Percentiles rank a stretch among this genome's conserved stretches.
These are phyloP conservation scores for Myripristis jacobus DNA, from an alignment of 2,797 vertebrate species.

Conservation along the genomic window DNA sequence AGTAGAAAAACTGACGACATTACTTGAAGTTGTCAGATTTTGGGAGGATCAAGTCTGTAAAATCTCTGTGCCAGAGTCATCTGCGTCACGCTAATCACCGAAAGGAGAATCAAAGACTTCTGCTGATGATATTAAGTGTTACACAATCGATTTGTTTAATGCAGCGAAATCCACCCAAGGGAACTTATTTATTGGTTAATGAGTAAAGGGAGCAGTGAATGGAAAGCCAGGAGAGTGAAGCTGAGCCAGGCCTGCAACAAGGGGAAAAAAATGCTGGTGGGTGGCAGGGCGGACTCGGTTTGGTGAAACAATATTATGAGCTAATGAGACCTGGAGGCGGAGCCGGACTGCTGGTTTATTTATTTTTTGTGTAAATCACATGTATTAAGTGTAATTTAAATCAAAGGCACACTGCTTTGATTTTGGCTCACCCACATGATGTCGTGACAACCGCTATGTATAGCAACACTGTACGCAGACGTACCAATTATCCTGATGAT, in stretches of 20 bases:
- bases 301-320: constrained; percentile 19
- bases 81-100: constrained; percentile 52
- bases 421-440: neutral
- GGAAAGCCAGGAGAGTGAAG: constrained; percentile 53
- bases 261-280: constrained; percentile 36
- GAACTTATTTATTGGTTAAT: constrained; percentile 40
- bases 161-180: constrained; percentile 36
- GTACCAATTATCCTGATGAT: neutral
- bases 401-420: neutral
- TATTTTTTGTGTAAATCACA: constrained; percentile 20
- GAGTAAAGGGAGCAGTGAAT: constrained; percentile 29
- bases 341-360: constrained; percentile 12
- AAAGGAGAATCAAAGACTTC: constrained; percentile 47
- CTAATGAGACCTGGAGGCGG: constrained; percentile 11
- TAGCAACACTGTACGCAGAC: neutral
- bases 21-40: constrained; percentile 45
- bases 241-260: constrained; percentile 47
- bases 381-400: constrained; percentile 8
- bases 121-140: constrained; percentile 45
- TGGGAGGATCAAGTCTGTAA: constrained; percentile 46
- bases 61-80: constrained; percentile 31
- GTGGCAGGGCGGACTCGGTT: constrained; percentile 35
- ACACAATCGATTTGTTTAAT: constrained; percentile 51
- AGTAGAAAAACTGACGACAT: constrained; percentile 41
- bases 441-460: neutral